Conservation (phyloP, 2,113 vertebrate genomes). For the Archilochus colubris region DNA sequence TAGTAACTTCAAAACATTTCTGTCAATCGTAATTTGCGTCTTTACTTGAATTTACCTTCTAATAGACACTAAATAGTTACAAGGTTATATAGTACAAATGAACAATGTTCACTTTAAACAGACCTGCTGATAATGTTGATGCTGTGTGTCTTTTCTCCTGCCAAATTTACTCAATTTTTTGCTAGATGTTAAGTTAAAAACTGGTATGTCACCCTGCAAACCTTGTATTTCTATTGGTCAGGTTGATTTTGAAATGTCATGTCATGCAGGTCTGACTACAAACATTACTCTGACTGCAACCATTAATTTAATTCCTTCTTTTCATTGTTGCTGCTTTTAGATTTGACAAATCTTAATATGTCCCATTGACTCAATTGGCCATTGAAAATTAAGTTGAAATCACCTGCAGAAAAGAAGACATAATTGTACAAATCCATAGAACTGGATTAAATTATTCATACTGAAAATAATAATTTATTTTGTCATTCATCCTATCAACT, state of each 20-base stretch:
- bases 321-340: neutral
- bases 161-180: neutral
- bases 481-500: neutral
- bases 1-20: conserved; percentile 33
- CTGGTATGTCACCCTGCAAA: neutral
- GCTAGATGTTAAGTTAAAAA: neutral
- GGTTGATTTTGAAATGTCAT: neutral
- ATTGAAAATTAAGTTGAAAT: neutral
- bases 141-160: neutral
- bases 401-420: neutral
- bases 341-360: neutral
- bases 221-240: neutral
- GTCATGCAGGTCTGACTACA: neutral
- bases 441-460: neutral
- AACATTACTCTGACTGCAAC: neutral
- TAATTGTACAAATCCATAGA: neutral
- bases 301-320: neutral
- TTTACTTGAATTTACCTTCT: neutral
- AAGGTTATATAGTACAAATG: neutral
- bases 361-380: neutral
- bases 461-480: neutral
- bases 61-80: neutral
- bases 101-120: neutral
- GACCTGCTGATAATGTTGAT: neutral
- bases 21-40: neutral